Percentiles rank a stretch among this genome's conserved stretches.
Evolutionary conservation across 2,797 vertebrate genomes (phyloP).

Genomic region (Hippopotamyrus pictus): DNA sequence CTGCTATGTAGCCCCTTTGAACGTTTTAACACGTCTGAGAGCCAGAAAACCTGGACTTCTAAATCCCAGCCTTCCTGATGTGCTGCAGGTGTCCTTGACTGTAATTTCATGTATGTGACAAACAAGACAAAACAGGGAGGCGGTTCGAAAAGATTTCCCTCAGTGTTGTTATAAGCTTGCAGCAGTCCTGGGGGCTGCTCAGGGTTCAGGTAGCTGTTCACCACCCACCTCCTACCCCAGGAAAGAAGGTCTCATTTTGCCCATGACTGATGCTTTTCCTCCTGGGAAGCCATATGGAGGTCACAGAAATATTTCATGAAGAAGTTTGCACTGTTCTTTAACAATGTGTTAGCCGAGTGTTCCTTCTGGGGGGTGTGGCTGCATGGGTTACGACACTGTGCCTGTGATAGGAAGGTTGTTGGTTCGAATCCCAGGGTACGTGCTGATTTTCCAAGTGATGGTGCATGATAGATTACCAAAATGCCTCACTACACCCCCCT

Average conservation of each 20-base stretch:
- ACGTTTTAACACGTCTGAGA: neutral
- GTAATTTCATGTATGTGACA: neutral
- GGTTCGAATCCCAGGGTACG: neutral
- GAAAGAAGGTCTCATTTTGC: neutral
- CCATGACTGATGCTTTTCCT: neutral
- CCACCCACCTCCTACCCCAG: neutral
- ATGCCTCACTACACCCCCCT: neutral
- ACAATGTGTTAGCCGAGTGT: neutral
- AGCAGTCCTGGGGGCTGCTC: neutral
- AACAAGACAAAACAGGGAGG: neutral
- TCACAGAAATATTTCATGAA: neutral
- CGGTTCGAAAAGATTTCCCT: too few relatives aligned
- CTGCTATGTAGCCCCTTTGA: neutral
- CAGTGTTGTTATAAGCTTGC: neutral
- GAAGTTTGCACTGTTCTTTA: neutral
- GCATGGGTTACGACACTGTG: neutral
- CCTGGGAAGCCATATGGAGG: neutral
- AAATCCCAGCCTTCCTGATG: neutral
- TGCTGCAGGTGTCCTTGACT: neutral
- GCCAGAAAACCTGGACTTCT: neutral
- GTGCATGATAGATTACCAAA: neutral
- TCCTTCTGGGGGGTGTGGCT: neutral
- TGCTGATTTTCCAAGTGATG: neutral
- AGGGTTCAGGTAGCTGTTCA: neutral
- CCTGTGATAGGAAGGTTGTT: neutral